Evolutionary conservation across 2,113 vertebrate species (phyloP).

Genomic region (Oxyruncus cristatus): DNA sequence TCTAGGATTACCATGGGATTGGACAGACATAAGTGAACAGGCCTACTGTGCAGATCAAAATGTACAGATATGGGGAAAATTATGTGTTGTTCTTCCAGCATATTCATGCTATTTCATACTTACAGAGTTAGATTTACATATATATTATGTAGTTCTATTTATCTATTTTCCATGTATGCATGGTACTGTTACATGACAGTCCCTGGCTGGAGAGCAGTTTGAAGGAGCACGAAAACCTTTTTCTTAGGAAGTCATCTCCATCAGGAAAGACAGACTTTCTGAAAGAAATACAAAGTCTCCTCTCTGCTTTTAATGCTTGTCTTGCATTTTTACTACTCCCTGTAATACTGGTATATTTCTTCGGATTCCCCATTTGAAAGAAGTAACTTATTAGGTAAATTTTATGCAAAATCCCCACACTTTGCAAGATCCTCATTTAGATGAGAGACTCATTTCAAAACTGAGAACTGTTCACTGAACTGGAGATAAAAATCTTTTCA

Average conservation of each 20-base stretch:
- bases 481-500: neutral
- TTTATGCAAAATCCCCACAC: neutral
- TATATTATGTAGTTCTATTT: neutral
- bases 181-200: neutral
- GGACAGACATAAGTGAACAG: neutral
- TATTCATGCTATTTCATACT: neutral
- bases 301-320: neutral
- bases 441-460: neutral
- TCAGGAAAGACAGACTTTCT: neutral
- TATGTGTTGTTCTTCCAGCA: neutral
- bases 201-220: neutral
- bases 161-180: neutral
- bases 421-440: neutral
- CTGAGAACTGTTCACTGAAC: neutral
- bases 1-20: neutral
- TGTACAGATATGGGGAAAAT: neutral
- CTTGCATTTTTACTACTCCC: neutral
- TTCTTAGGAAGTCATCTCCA: neutral
- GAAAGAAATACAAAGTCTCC: neutral
- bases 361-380: neutral
- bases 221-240: neutral
- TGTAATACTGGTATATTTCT: neutral
- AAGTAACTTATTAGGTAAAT: neutral
- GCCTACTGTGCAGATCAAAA: neutral
- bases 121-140: neutral